phyloP scores from a whole-genome alignment of 2,113 vertebrate genomes.

The Genyomyrus donnyi region DNA sequence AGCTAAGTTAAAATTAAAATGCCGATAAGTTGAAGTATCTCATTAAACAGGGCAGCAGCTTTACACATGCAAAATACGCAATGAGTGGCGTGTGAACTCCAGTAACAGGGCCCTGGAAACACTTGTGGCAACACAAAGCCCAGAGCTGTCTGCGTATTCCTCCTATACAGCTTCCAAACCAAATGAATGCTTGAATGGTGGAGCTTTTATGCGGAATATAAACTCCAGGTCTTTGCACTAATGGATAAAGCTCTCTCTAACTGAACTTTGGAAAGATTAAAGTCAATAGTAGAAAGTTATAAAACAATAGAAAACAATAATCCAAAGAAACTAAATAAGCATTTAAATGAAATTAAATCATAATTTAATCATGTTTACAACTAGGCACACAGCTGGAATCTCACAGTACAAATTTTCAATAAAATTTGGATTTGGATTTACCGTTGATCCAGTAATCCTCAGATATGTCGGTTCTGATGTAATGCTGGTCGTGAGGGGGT shows the following conservation, averaged over 20 bases:
- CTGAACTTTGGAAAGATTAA: not conserved
- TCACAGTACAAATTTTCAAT: not conserved
- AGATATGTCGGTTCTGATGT: conserved; percentile 91
- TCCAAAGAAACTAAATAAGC: not conserved
- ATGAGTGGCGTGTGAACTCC: not conserved
- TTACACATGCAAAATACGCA: conserved; percentile 9
- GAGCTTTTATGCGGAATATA: not conserved
- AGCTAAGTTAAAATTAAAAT: conserved; percentile 41
- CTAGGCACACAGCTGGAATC: not conserved
- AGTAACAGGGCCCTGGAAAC: not conserved
- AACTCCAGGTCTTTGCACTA: not conserved
- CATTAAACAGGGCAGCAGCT: not conserved
- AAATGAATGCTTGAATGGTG: not conserved
- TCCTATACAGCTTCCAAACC: not conserved
- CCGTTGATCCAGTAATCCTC: conserved; percentile 96
- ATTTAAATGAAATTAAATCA: not conserved
- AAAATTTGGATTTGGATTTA: conserved; percentile 39
- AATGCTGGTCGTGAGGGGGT: conserved; percentile 80
- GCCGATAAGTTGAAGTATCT: conserved; percentile 37
- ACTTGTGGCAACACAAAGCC: not conserved
- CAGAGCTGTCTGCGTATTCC: not conserved
- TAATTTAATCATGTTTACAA: not conserved
- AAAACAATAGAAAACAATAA: not conserved
- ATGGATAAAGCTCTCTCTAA: not conserved
- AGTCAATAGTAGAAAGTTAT: not conserved